A percentile compares a stretch with the other conserved stretches of the same genome.
These are phyloP conservation scores for Helicolenus hilgendorfi DNA, from an alignment of 2,797 vertebrate genomes.

Conservation along the genomic window DNA sequence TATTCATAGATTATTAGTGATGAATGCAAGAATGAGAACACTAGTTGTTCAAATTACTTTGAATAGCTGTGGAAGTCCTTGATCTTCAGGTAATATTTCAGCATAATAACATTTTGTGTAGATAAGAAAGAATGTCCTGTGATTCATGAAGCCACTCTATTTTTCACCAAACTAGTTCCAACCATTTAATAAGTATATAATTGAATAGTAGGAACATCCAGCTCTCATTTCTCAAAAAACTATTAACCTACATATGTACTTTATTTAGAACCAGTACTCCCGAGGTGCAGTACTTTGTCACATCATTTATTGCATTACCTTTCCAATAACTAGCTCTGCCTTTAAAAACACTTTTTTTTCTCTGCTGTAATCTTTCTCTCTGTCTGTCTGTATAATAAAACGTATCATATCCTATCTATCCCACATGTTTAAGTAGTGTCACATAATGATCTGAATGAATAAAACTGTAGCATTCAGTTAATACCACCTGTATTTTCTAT, in stretches of 20 bases:
- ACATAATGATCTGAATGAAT: background rate
- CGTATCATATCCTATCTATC: background rate
- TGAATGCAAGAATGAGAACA: background rate
- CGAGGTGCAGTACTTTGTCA: background rate
- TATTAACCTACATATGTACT: background rate
- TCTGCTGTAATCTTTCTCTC: background rate
- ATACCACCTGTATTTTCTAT: background rate
- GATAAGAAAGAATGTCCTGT: background rate
- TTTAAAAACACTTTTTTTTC: background rate
- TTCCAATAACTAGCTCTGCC: background rate
- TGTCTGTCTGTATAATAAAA: background rate
- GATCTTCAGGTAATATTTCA: background rate
- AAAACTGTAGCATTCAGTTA: background rate
- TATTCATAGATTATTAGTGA: background rate
- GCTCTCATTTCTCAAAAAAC: background rate
- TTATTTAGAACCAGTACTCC: background rate
- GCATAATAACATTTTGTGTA: background rate
- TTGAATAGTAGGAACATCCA: background rate
- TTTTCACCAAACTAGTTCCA: background rate
- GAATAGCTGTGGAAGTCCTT: background rate
- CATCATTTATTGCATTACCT: background rate
- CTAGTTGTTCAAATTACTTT: background rate
- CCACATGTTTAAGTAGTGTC: background rate
- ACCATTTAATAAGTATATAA: background rate
- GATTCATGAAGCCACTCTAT: background rate